These are phyloP conservation scores for Zeuzera pyrina DNA, from an alignment of 2,888 invertebrate species.

Conservation along the genomic window DNA sequence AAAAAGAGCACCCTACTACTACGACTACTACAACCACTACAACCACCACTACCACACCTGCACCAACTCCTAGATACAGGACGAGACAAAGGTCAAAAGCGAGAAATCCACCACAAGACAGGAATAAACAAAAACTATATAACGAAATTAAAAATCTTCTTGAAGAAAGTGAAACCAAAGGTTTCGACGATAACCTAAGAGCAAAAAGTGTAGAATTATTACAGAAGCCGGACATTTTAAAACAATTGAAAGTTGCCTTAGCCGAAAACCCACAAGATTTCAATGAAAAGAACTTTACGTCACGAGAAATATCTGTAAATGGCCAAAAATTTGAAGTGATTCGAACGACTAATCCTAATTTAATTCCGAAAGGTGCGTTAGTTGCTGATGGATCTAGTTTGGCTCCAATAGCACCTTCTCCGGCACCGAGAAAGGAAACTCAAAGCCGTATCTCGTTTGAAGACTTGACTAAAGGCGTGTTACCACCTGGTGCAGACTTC, in stretches of 20 bases:
- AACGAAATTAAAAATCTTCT: constrained; percentile 70
- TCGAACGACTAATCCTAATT: constrained; percentile 79
- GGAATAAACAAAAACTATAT: constrained; percentile 72
- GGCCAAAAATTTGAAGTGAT: constrained; percentile 84
- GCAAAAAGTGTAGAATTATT: constrained; percentile 72
- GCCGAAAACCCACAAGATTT: constrained; percentile 78
- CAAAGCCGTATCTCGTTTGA: constrained; percentile 81
- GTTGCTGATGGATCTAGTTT: constrained; percentile 57
- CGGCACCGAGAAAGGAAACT: constrained; percentile 51
- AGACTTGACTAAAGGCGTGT: constrained; percentile 83
- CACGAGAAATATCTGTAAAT: constrained; percentile 82
- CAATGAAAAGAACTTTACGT: constrained; percentile 78
- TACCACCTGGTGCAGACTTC: constrained; percentile 85
- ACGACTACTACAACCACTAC: constrained; percentile 79
- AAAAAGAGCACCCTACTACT: constrained; percentile 79
- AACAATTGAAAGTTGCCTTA: constrained; percentile 81
- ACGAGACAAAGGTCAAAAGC: constrained; percentile 45
- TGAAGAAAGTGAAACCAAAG: constrained; percentile 72
- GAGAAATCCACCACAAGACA: constrained; percentile 59
- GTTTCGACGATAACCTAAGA: constrained; percentile 64
- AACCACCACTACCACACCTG: constrained; percentile 68
- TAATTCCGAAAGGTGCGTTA: constrained; percentile 74
- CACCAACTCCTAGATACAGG: constrained; percentile 50
- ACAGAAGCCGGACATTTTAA: constrained; percentile 80
- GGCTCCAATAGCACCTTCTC: constrained; percentile 48